Conservation (phyloP, 2,797 vertebrate species). For the Rhincodon typus region DNA sequence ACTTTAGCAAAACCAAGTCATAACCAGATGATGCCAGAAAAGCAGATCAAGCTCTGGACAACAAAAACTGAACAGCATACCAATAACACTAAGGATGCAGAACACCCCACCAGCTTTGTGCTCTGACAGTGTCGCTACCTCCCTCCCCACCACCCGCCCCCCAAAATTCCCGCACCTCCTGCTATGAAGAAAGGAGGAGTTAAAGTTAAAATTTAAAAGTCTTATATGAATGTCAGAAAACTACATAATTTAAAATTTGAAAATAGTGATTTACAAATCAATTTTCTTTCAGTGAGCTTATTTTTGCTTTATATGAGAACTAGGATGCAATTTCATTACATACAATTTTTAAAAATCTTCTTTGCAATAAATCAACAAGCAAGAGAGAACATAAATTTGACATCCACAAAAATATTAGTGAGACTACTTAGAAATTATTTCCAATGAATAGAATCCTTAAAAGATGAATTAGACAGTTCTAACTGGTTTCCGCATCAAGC, state of each 20-base stretch:
- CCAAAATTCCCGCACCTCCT: not conserved
- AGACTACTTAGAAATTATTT: not conserved
- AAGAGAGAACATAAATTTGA: no score
- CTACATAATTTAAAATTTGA: not conserved
- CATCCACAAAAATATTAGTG: not conserved
- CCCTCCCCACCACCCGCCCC: not conserved
- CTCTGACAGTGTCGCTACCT: not conserved
- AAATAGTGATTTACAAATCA: not conserved
- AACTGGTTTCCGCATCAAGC: not conserved
- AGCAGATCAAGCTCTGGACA: not conserved
- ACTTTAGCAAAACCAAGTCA: not conserved
- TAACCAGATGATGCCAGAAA: not conserved
- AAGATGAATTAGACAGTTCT: not conserved
- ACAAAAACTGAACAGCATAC: not conserved
- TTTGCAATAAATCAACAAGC: not conserved
- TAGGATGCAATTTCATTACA: not conserved
- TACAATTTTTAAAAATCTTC: not conserved
- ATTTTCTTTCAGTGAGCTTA: not conserved
- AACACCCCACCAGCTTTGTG: not conserved
- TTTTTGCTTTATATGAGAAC: not conserved
- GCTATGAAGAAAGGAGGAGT: not conserved
- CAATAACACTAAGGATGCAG: not conserved
- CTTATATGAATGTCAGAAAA: not conserved
- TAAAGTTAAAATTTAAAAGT: conserved; percentile 1
- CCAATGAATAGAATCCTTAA: not conserved